A percentile compares a stretch with the other conserved stretches of the same genome.
phyloP scores from a whole-genome alignment of 2,113 vertebrate species.

The Ailurus styani region DNA sequence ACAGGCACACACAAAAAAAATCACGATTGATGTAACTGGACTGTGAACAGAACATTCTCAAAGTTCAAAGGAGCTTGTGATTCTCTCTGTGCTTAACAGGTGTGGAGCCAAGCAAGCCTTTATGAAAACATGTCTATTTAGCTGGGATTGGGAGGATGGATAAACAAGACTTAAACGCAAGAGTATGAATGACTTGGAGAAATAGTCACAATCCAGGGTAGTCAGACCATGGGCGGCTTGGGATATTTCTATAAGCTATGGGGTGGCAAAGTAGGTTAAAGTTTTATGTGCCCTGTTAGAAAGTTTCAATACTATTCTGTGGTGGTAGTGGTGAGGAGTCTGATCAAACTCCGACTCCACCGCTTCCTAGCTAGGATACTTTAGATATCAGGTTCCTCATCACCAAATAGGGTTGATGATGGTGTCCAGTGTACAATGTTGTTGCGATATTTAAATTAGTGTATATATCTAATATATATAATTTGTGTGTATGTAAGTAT shows the following conservation, averaged over 20 bases:
- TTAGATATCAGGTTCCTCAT: neutral
- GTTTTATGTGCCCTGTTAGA: neutral
- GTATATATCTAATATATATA: neutral
- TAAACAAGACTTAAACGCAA: neutral
- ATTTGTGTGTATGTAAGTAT: neutral
- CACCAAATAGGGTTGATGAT: neutral
- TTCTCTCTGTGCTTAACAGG: neutral
- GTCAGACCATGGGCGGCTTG: neutral
- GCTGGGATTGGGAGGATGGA: neutral
- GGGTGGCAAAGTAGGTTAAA: neutral
- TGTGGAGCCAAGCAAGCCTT: neutral
- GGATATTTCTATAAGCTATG: neutral
- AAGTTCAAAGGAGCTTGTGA: neutral
- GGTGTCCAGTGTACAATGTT: neutral
- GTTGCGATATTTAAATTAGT: neutral
- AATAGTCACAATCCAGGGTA: neutral
- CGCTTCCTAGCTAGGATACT: neutral
- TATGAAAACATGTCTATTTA: neutral
- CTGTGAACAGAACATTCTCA: neutral
- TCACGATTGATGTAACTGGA: neutral
- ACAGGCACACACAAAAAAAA: neutral
- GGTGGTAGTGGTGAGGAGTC: neutral
- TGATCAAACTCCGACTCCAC: neutral
- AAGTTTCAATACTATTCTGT: neutral
- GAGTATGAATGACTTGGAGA: neutral